Evolutionary conservation across 2,797 vertebrate genomes (phyloP), one percentile per base, ranked within the genome.

Genomic region (Malurus leucopterus): DNA sequence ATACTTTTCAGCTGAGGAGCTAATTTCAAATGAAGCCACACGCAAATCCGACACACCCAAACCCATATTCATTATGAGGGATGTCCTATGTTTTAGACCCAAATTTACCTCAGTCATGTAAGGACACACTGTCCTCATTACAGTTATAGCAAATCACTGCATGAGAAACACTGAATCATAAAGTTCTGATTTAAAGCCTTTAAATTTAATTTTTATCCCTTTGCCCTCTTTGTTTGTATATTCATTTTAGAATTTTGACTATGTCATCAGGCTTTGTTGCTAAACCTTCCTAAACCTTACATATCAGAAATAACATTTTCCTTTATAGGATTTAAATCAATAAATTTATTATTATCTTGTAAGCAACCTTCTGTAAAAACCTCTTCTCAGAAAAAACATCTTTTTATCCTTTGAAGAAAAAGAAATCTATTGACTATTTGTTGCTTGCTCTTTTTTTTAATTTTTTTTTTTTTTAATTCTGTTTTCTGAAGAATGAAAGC

Each of bases 1-100:
- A 46, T 55, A 53, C 44, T 76, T 79, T 72, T 92, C 65, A 76
- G 24, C 62, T 5, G 2, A 50, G 32, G 34, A 87, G 21, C 32
- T 89, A 46, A 75, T 92, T 95, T 89, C 76, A 89, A 80, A 84
- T 65, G 72, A 80, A 91, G 73, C 86, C 84, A 90, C 91, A 77
- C 72, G 70, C 27, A 11, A 49, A 38, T 58, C 67, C 44, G 87
- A 87, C 89, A 91, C 82, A 88, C 76, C 73, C 84, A 93, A 92
- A 91, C 27, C 73, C 73, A 44, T 38, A 57, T 79, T 82, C 36
- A 79, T 86, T 89, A 72, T 40, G 54, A 78, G 34, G 63, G 63
- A 75, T 49, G 68, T 85, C 67, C 70, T 59, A 15, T 78, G 74
- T 27, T 90, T 87, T 57, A 84, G 70, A 84, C 59, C 41, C 73